Evolutionary conservation across 2,888 invertebrate genomes (phyloP), one percentile per base, ranked within the genome.

Genomic region (Synanthedon tipuliformis): DNA sequence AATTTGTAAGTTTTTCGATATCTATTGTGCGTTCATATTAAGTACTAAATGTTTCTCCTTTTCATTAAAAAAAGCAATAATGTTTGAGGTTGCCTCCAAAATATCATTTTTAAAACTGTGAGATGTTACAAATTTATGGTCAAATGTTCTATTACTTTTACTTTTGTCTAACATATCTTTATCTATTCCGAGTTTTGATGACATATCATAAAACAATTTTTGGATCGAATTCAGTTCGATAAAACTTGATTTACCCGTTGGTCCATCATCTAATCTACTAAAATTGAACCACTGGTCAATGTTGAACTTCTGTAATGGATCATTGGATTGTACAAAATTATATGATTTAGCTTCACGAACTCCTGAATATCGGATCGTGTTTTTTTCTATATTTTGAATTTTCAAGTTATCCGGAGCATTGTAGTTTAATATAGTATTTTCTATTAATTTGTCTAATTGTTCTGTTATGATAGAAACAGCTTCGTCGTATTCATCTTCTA

Each of bases 61-160:
- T 58, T 62, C 55, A 55, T 64, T 70, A 34, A 81, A 71, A 59
- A 79, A 81, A 48, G 68, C 59, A 15, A 80, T 61, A 4, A 81
- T 65, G 57, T 73, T 71, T 2, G 65, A 57, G 16, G 76, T 66
- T 12, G 76, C 73, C 40, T 63, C 56, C n/a, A 70, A 50, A 50
- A 76, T 60, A 18, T 57, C 61, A 51, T 65, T 56, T 50, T 57
- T 50, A 12, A 49, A 15, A 18, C 16, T 18, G 12, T 8, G 13
- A 3, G 45, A 12, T 45, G 45, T 45, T 12, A 45, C 8, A 15
- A 49, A 18, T 18, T 13, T 18, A 49, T 13, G 23, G 13, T 49
- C 18, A 18, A 16, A 18, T 15, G 16, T 49, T 45, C 45, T 13
- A 8, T 12, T 15, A 49, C 12, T 16, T 49, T 45, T 15, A 49